Percentiles rank a stretch among this genome's conserved stretches.
Evolutionary conservation across 2,113 vertebrate genomes (phyloP).

Genomic region (Osmerus mordax): DNA sequence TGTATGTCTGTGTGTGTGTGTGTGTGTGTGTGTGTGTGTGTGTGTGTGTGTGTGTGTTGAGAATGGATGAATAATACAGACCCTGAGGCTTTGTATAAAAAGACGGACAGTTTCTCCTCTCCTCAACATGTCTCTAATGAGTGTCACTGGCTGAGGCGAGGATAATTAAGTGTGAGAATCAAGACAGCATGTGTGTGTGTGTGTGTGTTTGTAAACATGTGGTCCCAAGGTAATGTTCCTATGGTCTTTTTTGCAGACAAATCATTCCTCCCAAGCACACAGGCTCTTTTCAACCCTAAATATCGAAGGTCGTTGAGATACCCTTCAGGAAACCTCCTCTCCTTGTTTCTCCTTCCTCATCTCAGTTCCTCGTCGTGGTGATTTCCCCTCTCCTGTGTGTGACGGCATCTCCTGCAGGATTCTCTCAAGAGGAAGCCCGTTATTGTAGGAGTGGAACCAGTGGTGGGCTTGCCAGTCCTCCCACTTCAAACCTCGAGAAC

Average conservation of each 20-base stretch:
- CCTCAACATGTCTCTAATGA: slow-evolving; percentile 30
- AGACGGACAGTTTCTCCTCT: slow-evolving; percentile 4
- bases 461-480: too few species aligned
- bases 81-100: neutral
- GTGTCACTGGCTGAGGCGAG: slow-evolving; percentile 2
- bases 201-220: neutral
- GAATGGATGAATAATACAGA: neutral
- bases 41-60: neutral
- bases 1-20: neutral
- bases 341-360: neutral
- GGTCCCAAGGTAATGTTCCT: too few species aligned
- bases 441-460: slow-evolving; percentile 81
- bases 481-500: too few species aligned
- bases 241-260: too few species aligned
- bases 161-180: slow-evolving; percentile 16
- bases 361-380: neutral
- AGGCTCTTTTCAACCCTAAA: slow-evolving; percentile 8
- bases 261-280: neutral
- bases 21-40: neutral
- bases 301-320: slow-evolving; percentile 12
- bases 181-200: neutral
- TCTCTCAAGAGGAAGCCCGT: slow-evolving; percentile 6
- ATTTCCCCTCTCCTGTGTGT: too few species aligned
- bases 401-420: too few species aligned
- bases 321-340: slow-evolving; percentile 9